A percentile compares a stretch with the other conserved stretches of the same genome.
Conservation (phyloP, 2,797 vertebrate species). For the Yasuhikotakia modesta region DNA sequence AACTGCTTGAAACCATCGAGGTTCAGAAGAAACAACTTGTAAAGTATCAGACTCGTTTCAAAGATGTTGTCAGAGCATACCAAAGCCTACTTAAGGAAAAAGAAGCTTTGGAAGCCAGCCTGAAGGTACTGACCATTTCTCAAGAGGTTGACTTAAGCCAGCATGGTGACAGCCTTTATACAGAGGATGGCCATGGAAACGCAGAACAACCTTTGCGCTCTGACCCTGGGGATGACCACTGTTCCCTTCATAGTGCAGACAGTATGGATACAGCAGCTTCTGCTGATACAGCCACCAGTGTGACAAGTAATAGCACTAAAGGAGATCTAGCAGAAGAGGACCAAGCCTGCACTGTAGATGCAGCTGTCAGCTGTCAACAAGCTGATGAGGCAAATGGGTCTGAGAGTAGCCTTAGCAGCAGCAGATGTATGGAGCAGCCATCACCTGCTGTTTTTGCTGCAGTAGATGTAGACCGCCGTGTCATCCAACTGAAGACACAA, state of each 20-base stretch:
- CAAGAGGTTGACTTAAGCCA: slow-evolving; percentile 74
- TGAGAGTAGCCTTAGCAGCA: slow-evolving; percentile 74
- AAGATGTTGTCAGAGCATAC: slow-evolving; percentile 89
- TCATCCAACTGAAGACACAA: slow-evolving; percentile 82
- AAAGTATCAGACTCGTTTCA: slow-evolving; percentile 89
- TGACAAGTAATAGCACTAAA: slow-evolving; percentile 69
- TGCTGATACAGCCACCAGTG: slow-evolving; percentile 72
- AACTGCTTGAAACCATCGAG: slow-evolving; percentile 86
- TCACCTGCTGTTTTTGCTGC: background rate
- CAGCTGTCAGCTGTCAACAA: background rate
- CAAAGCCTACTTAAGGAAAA: slow-evolving; percentile 93
- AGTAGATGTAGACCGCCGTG: slow-evolving; percentile 74
- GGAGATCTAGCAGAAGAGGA: slow-evolving; percentile 79
- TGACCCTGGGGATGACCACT: slow-evolving; percentile 76
- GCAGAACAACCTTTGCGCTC: slow-evolving; percentile 34
- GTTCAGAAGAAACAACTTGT: slow-evolving; percentile 86
- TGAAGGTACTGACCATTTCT: slow-evolving; percentile 83
- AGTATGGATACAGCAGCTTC: slow-evolving; percentile 79
- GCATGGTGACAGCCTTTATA: slow-evolving; percentile 25
- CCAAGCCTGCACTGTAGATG: slow-evolving; percentile 43
- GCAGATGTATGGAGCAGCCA: slow-evolving; percentile 55
- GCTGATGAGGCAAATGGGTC: slow-evolving; percentile 71
- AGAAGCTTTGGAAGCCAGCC: slow-evolving; percentile 90
- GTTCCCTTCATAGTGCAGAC: slow-evolving; percentile 86
- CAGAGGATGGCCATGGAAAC: background rate